A percentile compares a stretch with the other conserved stretches of the same genome.
Evolutionary conservation across 1,140 invertebrate genomes (phyloP).

Genomic region (Listronotus oregonensis): DNA sequence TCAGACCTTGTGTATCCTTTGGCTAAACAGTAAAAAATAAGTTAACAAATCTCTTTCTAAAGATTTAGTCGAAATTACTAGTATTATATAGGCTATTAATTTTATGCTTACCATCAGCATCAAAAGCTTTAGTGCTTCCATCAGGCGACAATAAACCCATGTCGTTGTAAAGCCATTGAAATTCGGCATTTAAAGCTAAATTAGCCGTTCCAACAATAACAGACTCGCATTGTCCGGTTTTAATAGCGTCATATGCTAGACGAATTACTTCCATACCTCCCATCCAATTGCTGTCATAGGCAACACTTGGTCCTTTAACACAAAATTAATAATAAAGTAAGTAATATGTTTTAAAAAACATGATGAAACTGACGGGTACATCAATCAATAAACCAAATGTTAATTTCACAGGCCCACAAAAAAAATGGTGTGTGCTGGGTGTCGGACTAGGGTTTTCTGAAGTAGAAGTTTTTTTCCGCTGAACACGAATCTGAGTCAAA

Average conservation of each 20-base stretch:
- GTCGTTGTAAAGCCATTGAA: slow-evolving; percentile 64
- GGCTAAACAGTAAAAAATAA: slow-evolving; percentile 59
- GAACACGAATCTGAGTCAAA: no score
- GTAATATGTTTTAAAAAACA: not conserved
- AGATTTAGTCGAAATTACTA: not conserved
- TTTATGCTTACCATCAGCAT: slow-evolving; percentile 62
- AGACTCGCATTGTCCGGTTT: slow-evolving; percentile 68
- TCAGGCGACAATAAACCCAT: slow-evolving; percentile 68
- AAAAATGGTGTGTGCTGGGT: no score
- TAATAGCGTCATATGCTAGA: slow-evolving; percentile 66
- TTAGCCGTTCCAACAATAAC: slow-evolving; percentile 71
- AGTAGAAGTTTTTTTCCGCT: no score
- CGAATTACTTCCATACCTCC: slow-evolving; percentile 70
- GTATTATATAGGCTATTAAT: not conserved
- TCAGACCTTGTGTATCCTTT: slow-evolving; percentile 77
- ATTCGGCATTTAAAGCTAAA: slow-evolving; percentile 68
- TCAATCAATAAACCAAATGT: no score
- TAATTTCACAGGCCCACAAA: no score
- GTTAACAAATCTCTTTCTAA: not conserved
- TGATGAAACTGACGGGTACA: no score
- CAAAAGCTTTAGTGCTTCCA: slow-evolving; percentile 73
- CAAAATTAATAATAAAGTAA: no score
- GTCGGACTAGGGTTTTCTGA: no score
- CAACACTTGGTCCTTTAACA: slow-evolving; percentile 68
- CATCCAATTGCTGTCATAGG: slow-evolving; percentile 74